A percentile compares a stretch with the other conserved stretches of the same genome.
phyloP scores from a whole-genome alignment of 1,140 invertebrate species.

The Bilobella aurantiaca region DNA sequence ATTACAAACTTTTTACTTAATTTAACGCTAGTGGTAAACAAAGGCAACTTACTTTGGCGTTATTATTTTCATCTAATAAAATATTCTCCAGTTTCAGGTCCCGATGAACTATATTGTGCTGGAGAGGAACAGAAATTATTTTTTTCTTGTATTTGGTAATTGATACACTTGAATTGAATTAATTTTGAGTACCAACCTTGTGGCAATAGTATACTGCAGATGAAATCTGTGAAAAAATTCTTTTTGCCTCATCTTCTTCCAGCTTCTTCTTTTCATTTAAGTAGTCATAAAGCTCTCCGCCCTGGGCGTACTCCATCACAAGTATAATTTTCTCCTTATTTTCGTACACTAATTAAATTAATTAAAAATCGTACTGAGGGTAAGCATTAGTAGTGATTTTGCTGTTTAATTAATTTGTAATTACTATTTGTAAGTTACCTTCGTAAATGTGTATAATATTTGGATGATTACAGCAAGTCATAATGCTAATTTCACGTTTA shows the following conservation, averaged over 20 bases:
- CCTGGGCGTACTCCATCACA: constrained; percentile 98
- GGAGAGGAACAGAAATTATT: background rate
- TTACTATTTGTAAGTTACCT: constrained; percentile 51
- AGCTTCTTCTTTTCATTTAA: constrained; percentile 80
- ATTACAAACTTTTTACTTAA: too few relatives aligned
- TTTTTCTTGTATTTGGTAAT: background rate
- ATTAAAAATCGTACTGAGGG: too few relatives aligned
- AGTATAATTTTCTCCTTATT: constrained; percentile 97
- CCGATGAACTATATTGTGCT: constrained; percentile 91
- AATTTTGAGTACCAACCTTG: constrained; percentile 53
- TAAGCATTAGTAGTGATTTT: too few relatives aligned
- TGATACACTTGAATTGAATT: background rate
- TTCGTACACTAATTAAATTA: constrained; percentile 77
- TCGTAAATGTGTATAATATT: constrained; percentile 99
- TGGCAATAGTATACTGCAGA: constrained; percentile 98
- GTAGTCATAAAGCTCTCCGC: constrained; percentile 97
- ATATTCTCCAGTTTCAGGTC: constrained; percentile 99
- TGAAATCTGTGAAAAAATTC: constrained; percentile 94
- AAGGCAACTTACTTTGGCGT: constrained; percentile 90
- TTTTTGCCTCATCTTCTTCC: constrained; percentile 79
- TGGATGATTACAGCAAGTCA: constrained; percentile 94
- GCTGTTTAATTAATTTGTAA: background rate
- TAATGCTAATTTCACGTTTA: constrained; percentile 93
- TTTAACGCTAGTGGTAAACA: too few relatives aligned
- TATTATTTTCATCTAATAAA: constrained; percentile 84